Evolutionary conservation across 2,888 invertebrate genomes (phyloP).

Genomic region (Temnothorax ravouxi): DNA sequence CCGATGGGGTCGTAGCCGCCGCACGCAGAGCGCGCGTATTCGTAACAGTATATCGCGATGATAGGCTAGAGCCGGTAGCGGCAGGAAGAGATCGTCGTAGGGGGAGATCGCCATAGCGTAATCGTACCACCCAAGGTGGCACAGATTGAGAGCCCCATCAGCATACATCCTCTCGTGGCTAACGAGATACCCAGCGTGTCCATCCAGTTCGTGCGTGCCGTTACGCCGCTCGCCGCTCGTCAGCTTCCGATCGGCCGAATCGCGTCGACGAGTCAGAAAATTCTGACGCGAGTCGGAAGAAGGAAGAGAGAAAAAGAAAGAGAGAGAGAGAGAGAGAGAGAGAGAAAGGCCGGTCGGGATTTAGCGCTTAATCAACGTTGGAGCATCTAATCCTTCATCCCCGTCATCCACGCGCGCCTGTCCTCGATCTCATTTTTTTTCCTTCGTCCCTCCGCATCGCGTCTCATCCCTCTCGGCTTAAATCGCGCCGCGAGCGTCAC

Average conservation of each 20-base stretch:
- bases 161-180: conserved; percentile 83
- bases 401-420: conserved; percentile 45
- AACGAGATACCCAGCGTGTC: conserved; percentile 55
- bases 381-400: conserved; percentile 19
- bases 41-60: conserved; percentile 78
- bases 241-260: background rate
- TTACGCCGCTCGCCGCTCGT: conserved; percentile 24
- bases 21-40: conserved; percentile 64
- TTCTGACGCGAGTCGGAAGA: background rate
- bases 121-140: conserved; percentile 86
- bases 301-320: background rate
- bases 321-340: background rate
- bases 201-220: conserved; percentile 54
- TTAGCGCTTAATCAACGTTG: conserved; percentile 6
- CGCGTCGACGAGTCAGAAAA: background rate
- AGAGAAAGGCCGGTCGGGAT: background rate
- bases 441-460: conserved; percentile 38
- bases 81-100: conserved; percentile 85
- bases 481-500: conserved; percentile 9
- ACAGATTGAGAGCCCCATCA: conserved; percentile 85
- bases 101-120: conserved; percentile 82
- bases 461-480: conserved; percentile 57
- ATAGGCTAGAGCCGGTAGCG: conserved; percentile 78
- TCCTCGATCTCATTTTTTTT: conserved; percentile 52
- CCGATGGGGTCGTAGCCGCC: conserved; percentile 75